Evolutionary conservation across 2,113 vertebrate genomes (phyloP).

Genomic region (Microtus pennsylvanicus): DNA sequence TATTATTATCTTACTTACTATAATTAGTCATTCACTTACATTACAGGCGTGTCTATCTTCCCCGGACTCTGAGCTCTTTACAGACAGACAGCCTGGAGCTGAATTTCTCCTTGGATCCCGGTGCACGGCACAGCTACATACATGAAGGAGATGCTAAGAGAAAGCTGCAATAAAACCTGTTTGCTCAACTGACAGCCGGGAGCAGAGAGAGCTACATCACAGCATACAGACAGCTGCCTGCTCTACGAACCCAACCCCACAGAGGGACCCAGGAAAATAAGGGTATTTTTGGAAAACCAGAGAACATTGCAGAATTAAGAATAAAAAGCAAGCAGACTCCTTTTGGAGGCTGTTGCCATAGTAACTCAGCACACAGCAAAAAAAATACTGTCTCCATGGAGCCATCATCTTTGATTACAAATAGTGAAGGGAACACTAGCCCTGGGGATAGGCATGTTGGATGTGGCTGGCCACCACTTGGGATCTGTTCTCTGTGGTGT

Average conservation of each 20-base stretch:
- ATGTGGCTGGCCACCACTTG: not conserved
- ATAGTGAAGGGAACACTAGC: not conserved
- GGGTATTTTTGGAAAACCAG: slow-evolving; percentile 58
- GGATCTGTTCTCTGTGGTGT: not conserved
- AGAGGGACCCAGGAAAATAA: not conserved
- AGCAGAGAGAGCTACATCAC: too few relatives aligned
- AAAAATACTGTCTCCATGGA: not conserved
- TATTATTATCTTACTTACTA: not conserved
- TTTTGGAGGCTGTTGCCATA: slow-evolving; percentile 39
- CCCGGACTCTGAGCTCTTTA: not conserved
- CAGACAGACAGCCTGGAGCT: not conserved
- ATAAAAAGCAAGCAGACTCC: slow-evolving; percentile 9
- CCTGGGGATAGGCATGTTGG: not conserved
- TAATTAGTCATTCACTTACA: not conserved
- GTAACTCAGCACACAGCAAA: slow-evolving; percentile 36
- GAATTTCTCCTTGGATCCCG: not conserved
- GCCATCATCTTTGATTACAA: not conserved
- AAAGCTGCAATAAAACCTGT: too few relatives aligned
- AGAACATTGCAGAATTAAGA: slow-evolving; percentile 52
- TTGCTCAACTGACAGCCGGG: not conserved
- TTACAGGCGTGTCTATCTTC: not conserved
- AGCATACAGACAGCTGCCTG: fast-evolving
- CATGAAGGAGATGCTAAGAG: not conserved
- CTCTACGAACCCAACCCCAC: not conserved
- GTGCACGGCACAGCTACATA: not conserved